Conservation (phyloP, 2,888 invertebrate species). For the Axea sp. region DNA sequence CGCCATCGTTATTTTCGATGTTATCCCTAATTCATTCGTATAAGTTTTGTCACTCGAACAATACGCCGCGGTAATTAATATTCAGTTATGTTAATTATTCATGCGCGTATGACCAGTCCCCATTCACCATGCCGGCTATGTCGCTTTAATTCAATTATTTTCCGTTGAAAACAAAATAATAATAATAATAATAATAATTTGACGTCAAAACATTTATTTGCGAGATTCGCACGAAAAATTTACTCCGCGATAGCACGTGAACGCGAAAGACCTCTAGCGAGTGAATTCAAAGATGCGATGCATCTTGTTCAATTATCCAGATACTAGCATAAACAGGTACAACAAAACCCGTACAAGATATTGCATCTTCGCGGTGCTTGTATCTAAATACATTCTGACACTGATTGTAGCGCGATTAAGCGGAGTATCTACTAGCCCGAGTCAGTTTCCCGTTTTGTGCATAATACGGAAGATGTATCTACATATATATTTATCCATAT, state of each 20-base stretch:
- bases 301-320: conserved; percentile 60
- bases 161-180: no score
- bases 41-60: no score
- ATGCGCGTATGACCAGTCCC: no score
- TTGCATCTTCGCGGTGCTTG: conserved; percentile 49
- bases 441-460: conserved; percentile 60
- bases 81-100: no score
- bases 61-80: no score
- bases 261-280: conserved; percentile 43
- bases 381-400: conserved; percentile 60
- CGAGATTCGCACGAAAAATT: conserved; percentile 17
- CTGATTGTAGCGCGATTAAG: conserved; percentile 62
- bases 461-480: conserved; percentile 58
- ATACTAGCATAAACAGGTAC: conserved; percentile 56
- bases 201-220: conserved; percentile 31
- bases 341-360: conserved; percentile 61
- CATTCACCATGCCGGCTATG: no score
- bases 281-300: conserved; percentile 53
- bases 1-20: no score
- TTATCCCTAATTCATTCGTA: no score
- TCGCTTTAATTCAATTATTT: no score
- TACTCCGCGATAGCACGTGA: conserved; percentile 25
- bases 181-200: conserved; percentile 39
- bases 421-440: conserved; percentile 50
- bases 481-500: conserved; percentile 59